phyloP scores from a whole-genome alignment of 2,888 invertebrate genomes.

The Perizoma affinitatum region DNA sequence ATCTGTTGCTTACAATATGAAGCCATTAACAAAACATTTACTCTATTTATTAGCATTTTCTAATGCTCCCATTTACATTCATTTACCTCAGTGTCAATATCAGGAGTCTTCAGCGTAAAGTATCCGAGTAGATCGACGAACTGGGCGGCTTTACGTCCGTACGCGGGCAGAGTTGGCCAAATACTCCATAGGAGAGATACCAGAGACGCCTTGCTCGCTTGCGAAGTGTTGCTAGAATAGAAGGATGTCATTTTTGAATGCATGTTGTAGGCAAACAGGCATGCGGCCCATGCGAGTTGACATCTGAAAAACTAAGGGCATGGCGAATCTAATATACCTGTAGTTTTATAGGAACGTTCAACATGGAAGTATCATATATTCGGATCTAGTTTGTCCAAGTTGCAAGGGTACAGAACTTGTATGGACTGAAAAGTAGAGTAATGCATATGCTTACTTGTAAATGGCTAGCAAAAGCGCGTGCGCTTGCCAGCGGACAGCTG shows the following conservation, averaged over 20 bases:
- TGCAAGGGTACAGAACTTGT: too few species aligned
- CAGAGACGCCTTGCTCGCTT: conserved; percentile 90
- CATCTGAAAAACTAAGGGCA: too few species aligned
- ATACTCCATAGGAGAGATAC: conserved; percentile 94
- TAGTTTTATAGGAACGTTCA: too few species aligned
- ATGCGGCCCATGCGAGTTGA: too few species aligned
- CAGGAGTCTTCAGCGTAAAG: conserved; percentile 93
- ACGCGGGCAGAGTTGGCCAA: conserved; percentile 95
- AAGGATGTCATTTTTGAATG: too few species aligned
- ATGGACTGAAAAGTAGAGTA: not conserved
- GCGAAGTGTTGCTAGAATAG: conserved; percentile 87
- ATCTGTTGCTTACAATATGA: too few species aligned
- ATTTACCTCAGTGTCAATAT: conserved; percentile 85
- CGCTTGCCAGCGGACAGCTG: conserved; percentile 97
- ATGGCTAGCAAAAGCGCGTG: conserved; percentile 93
- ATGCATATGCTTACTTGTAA: conserved; percentile 86
- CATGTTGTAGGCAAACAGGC: too few species aligned
- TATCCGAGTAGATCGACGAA: conserved; percentile 98
- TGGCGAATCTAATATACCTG: too few species aligned
- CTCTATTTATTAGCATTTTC: too few species aligned
- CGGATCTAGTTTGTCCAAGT: too few species aligned
- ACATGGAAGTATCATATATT: too few species aligned
- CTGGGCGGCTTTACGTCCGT: conserved; percentile 97
- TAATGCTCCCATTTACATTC: not conserved
- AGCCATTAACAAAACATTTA: too few species aligned